phyloP scores from a whole-genome alignment of 2,888 invertebrate species.

The Cataglyphis altisquamis region DNA sequence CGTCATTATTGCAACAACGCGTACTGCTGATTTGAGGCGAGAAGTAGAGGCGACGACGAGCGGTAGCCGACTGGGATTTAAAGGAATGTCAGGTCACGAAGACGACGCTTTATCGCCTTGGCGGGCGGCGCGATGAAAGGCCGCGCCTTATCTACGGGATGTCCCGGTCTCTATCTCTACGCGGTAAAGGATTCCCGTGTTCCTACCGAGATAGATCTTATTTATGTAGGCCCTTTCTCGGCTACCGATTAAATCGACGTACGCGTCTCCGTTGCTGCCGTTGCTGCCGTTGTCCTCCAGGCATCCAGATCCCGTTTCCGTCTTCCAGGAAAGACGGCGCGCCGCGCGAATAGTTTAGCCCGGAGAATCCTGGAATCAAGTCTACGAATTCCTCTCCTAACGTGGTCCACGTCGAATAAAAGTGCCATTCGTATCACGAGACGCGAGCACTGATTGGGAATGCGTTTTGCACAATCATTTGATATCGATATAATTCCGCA shows the following conservation, averaged over 20 bases:
- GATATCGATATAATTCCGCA: not conserved
- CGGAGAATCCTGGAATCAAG: conserved; percentile 64
- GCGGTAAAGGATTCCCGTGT: conserved; percentile 86
- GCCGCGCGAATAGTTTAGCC: conserved; percentile 47
- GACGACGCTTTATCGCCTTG: conserved; percentile 80
- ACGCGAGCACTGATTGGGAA: not conserved
- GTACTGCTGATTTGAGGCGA: conserved; percentile 65
- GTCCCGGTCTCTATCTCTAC: conserved; percentile 81
- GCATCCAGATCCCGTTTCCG: conserved; percentile 74
- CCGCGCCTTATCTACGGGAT: conserved; percentile 81
- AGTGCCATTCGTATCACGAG: conserved; percentile 13
- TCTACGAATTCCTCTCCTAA: conserved; percentile 32
- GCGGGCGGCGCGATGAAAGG: conserved; percentile 83
- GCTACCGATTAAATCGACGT: conserved; percentile 84
- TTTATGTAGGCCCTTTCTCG: conserved; percentile 82
- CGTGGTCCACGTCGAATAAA: conserved; percentile 22
- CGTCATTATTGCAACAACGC: conserved; percentile 34
- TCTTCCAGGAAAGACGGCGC: conserved; percentile 77
- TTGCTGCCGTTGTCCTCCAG: conserved; percentile 37
- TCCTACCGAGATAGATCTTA: conserved; percentile 84
- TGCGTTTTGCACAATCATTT: not conserved
- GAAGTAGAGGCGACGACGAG: conserved; percentile 67
- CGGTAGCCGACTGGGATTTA: conserved; percentile 75
- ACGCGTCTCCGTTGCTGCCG: conserved; percentile 49
- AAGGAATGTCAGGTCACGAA: conserved; percentile 76